Percentiles rank a stretch among this genome's conserved stretches.
phyloP scores from a whole-genome alignment of 1,140 invertebrate species.

The Caerostris extrusa region DNA sequence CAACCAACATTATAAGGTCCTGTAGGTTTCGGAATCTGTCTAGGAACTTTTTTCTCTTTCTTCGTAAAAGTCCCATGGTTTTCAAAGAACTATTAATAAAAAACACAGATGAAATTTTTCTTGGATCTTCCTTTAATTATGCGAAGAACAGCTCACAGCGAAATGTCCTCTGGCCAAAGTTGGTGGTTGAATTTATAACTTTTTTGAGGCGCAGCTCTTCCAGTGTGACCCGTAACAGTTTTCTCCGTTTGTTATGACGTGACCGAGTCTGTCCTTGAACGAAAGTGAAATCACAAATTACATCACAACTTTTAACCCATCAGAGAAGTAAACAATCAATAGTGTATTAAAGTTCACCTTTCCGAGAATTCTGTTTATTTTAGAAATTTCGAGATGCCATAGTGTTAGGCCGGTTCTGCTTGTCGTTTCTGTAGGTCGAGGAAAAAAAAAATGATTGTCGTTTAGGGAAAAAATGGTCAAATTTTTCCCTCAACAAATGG shows the following conservation, averaged over 20 bases:
- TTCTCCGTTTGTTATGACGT: constrained; percentile 41
- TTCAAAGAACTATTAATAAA: not conserved
- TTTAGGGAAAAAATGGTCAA: no score
- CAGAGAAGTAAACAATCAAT: constrained; percentile 5
- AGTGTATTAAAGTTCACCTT: not conserved
- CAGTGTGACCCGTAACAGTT: constrained; percentile 66
- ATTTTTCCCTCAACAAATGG: no score
- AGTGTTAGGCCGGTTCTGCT: not conserved
- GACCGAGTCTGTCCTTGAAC: constrained; percentile 71
- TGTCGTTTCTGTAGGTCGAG: no score
- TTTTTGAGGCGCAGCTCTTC: not conserved
- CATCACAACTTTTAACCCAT: not conserved
- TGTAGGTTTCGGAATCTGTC: constrained; percentile 77
- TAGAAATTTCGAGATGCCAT: not conserved
- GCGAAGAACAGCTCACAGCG: not conserved
- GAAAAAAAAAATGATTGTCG: no score
- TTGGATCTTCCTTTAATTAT: not conserved
- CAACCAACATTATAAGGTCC: constrained; percentile 78
- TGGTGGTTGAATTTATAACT: constrained; percentile 51
- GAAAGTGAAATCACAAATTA: constrained; percentile 43
- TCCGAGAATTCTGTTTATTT: not conserved
- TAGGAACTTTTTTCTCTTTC: constrained; percentile 48
- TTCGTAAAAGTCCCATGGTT: constrained; percentile 37
- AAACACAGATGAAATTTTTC: not conserved
- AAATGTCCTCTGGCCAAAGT: not conserved